phyloP scores from a whole-genome alignment of 2,888 invertebrate species.

The Psococerastis gibbosa region DNA sequence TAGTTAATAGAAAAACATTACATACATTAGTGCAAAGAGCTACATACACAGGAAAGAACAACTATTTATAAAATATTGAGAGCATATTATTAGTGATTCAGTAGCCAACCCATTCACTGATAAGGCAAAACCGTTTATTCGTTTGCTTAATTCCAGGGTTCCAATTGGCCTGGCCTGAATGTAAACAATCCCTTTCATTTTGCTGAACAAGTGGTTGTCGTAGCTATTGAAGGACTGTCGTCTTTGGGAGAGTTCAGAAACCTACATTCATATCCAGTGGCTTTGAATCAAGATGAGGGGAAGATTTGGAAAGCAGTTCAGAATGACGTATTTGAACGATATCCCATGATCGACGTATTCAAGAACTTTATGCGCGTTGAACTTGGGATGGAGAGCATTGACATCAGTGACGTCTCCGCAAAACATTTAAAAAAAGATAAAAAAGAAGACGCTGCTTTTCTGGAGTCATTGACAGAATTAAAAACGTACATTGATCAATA shows the following conservation, averaged over 20 bases:
- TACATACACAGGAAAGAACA: too few relatives aligned
- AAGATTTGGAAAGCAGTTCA: slow-evolving; percentile 29
- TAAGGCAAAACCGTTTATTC: too few relatives aligned
- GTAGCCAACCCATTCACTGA: too few relatives aligned
- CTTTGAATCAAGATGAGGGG: slow-evolving; percentile 40
- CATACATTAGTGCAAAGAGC: too few relatives aligned
- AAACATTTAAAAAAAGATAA: slow-evolving; percentile 16
- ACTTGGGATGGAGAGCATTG: slow-evolving; percentile 38
- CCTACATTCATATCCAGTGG: slow-evolving; percentile 35
- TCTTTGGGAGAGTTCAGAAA: slow-evolving; percentile 25
- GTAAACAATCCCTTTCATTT: slow-evolving; percentile 50
- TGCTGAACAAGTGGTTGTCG: slow-evolving; percentile 48
- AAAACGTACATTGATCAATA: not conserved
- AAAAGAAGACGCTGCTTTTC: slow-evolving; percentile 14
- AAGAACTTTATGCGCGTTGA: slow-evolving; percentile 43
- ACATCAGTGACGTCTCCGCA: slow-evolving; percentile 31
- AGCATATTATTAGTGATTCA: too few relatives aligned
- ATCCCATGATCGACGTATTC: slow-evolving; percentile 31
- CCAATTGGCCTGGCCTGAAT: slow-evolving; percentile 47
- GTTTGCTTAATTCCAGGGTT: too few relatives aligned
- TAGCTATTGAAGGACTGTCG: slow-evolving; percentile 49
- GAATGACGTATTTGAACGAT: slow-evolving; percentile 32
- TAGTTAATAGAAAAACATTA: too few relatives aligned
- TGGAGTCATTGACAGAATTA: slow-evolving; percentile 8
- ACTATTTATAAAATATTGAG: too few relatives aligned